Conservation (phyloP, 2,113 vertebrate genomes). For the rabbit (Oryctolagus cuniculus) region DNA sequence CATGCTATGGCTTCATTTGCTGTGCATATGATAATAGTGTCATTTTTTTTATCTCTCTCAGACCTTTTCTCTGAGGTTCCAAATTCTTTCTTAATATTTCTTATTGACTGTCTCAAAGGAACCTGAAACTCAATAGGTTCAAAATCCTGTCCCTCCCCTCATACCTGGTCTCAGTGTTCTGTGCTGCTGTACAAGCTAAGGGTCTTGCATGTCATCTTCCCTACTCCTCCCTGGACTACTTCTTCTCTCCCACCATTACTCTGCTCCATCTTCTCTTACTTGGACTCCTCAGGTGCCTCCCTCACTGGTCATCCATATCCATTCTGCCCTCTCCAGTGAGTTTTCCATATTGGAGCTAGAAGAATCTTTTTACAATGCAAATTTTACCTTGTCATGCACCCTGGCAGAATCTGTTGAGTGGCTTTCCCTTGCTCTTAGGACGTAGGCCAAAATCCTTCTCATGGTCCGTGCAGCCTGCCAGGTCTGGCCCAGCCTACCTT, state of each 20-base stretch:
- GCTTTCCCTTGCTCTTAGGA: neutral
- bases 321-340: neutral
- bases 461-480: neutral
- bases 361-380: neutral
- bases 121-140: neutral
- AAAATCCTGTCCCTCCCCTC: neutral
- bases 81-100: conserved; percentile 21
- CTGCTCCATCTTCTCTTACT: neutral
- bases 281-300: neutral
- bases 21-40: neutral
- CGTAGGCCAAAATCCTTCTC: neutral
- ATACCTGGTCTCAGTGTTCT: too few relatives aligned
- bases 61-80: neutral
- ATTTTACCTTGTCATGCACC: neutral
- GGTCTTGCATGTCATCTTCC: neutral
- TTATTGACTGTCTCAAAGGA: neutral
- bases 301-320: neutral
- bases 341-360: neutral
- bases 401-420: neutral
- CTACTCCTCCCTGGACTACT: neutral
- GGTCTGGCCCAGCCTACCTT: neutral
- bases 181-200: neutral
- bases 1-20: neutral
- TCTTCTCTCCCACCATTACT: neutral
- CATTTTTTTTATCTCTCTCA: neutral